Percentiles rank a stretch among this genome's conserved stretches.
phyloP scores from a whole-genome alignment of 2,888 invertebrate species.

The Lycia hirtaria region DNA sequence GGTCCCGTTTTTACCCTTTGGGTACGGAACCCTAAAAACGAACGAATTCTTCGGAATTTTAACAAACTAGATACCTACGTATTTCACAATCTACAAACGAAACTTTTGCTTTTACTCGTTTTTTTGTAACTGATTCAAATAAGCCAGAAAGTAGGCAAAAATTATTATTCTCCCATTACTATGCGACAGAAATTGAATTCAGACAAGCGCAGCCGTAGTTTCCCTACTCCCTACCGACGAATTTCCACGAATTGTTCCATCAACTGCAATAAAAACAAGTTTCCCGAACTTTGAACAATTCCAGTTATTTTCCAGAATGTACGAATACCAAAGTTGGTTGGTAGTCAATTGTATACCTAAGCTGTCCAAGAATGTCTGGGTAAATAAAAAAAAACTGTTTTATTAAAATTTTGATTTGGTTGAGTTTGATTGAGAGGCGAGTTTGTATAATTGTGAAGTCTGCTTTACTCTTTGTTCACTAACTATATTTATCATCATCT shows the following conservation, averaged over 20 bases:
- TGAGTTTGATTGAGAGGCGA: too few species aligned
- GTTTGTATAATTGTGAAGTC: too few species aligned
- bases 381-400: too few species aligned
- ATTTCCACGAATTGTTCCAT: constrained; percentile 47
- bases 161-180: not conserved
- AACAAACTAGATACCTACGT: too few species aligned
- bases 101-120: not conserved
- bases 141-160: not conserved
- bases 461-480: too few species aligned
- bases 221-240: not conserved
- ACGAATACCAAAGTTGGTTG: too few species aligned
- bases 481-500: too few species aligned
- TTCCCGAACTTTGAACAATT: constrained; percentile 44
- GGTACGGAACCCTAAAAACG: not conserved
- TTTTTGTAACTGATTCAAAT: not conserved
- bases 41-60: too few species aligned
- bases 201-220: constrained; percentile 14
- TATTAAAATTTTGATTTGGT: too few species aligned
- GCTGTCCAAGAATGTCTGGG: too few species aligned
- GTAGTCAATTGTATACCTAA: too few species aligned
- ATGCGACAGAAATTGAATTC: constrained; percentile 24
- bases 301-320: constrained; percentile 17
- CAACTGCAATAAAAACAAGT: constrained; percentile 45
- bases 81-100: not conserved
- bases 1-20: too few species aligned